Percentiles rank a stretch among this genome's conserved stretches.
Conservation (phyloP, 2,113 vertebrate genomes). For the Clupea harengus region DNA sequence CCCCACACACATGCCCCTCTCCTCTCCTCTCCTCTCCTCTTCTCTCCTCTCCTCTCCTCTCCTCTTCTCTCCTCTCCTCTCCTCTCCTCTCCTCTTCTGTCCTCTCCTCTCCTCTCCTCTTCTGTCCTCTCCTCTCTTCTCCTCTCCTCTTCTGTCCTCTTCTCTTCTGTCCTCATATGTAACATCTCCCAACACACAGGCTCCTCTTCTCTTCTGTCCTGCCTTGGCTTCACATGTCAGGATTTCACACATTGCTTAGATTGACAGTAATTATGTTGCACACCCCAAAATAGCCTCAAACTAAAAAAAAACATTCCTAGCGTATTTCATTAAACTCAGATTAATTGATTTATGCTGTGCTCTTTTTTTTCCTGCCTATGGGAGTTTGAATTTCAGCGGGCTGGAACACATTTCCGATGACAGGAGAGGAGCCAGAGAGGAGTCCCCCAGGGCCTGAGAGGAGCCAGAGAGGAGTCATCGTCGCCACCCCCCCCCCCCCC, state of each 20-base stretch:
- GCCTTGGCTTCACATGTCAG: background rate
- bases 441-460: background rate
- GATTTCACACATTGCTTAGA: background rate
- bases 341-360: conserved; percentile 27
- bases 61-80: too few species aligned
- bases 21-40: background rate
- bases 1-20: background rate
- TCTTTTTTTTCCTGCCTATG: conserved; percentile 26
- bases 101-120: too few species aligned
- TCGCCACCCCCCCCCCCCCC: too few species aligned
- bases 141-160: too few species aligned
- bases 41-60: too few species aligned
- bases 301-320: conserved; percentile 23
- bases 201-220: background rate
- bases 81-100: too few species aligned
- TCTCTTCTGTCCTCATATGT: too few species aligned
- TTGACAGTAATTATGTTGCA: conserved; percentile 15
- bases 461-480: background rate
- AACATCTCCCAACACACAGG: too few species aligned
- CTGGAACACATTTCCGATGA: conserved; percentile 44
- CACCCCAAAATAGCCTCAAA: conserved; percentile 7
- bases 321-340: conserved; percentile 36
- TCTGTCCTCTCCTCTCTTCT: too few species aligned
- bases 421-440: background rate
- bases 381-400: conserved; percentile 28